These are phyloP conservation scores for Dynastes grantii DNA, from an alignment of 2,888 invertebrate species.

Conservation along the genomic window DNA sequence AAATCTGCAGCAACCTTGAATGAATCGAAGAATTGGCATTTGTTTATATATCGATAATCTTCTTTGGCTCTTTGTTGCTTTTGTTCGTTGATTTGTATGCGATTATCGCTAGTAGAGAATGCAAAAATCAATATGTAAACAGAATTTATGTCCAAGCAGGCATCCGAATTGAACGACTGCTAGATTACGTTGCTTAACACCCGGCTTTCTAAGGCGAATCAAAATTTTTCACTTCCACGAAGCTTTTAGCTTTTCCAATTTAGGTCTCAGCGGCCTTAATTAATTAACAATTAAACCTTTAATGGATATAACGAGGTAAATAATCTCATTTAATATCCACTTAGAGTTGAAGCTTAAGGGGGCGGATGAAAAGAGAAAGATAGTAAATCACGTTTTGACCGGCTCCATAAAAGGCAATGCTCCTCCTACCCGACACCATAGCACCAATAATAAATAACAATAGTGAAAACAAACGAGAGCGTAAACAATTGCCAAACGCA, in stretches of 20 bases:
- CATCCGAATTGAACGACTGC: conserved; percentile 21
- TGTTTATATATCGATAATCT: too few relatives aligned
- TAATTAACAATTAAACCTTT: conserved; percentile 27
- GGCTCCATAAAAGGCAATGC: conserved; percentile 42
- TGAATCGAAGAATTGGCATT: neutral
- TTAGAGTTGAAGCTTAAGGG: neutral
- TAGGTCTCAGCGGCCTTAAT: neutral
- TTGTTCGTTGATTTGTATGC: neutral
- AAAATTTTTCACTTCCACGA: neutral
- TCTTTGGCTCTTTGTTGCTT: neutral
- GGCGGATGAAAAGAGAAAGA: conserved; percentile 24
- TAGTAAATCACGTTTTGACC: conserved; percentile 37
- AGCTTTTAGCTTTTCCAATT: neutral
- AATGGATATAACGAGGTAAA: conserved; percentile 28
- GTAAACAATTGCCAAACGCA: conserved; percentile 23
- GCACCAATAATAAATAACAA: conserved; percentile 39
- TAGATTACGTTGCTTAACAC: neutral
- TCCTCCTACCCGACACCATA: conserved; percentile 38
- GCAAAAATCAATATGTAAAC: conserved; percentile 39
- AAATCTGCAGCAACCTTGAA: conserved; percentile 3
- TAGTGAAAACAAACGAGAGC: conserved; percentile 23
- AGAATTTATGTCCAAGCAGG: conserved; percentile 31
- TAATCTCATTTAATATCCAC: conserved; percentile 31
- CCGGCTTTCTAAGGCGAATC: neutral
- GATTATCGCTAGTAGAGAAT: conserved; percentile 11